phyloP scores from a whole-genome alignment of 2,113 vertebrate genomes.

The Telmatochromis brichardi region DNA sequence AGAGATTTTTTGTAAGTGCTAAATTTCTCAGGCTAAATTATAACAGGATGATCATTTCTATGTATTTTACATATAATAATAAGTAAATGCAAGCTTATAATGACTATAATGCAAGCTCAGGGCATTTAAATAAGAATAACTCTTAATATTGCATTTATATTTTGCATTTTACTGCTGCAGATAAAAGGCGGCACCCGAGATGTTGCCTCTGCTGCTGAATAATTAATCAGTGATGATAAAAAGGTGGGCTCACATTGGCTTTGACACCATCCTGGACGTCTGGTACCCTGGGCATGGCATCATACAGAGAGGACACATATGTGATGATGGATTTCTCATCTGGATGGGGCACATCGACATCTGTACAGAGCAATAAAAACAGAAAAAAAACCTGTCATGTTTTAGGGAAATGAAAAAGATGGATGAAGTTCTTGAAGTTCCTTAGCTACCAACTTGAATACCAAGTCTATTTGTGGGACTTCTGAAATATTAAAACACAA shows the following conservation, averaged over 20 bases:
- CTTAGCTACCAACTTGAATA: background rate
- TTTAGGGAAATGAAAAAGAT: background rate
- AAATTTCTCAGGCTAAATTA: background rate
- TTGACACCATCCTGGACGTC: conserved; percentile 81
- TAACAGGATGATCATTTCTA: background rate
- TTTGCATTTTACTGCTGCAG: background rate
- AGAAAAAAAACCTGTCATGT: background rate
- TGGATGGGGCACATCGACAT: conserved; percentile 73
- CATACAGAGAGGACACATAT: conserved; percentile 82
- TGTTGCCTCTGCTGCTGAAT: background rate
- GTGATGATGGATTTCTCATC: conserved; percentile 78
- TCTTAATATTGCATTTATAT: background rate
- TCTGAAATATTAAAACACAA: background rate
- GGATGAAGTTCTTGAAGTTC: background rate
- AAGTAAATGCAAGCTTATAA: background rate
- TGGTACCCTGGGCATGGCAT: conserved; percentile 88
- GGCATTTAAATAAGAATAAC: background rate
- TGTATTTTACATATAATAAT: background rate
- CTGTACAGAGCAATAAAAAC: conserved; percentile 11
- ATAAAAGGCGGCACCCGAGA: background rate
- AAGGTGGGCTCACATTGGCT: conserved; percentile 78
- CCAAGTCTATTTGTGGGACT: background rate
- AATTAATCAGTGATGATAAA: background rate
- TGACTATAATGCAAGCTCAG: background rate
- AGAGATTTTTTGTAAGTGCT: background rate